Conservation (phyloP, 2,797 vertebrate genomes). For the Sylvia borin region DNA sequence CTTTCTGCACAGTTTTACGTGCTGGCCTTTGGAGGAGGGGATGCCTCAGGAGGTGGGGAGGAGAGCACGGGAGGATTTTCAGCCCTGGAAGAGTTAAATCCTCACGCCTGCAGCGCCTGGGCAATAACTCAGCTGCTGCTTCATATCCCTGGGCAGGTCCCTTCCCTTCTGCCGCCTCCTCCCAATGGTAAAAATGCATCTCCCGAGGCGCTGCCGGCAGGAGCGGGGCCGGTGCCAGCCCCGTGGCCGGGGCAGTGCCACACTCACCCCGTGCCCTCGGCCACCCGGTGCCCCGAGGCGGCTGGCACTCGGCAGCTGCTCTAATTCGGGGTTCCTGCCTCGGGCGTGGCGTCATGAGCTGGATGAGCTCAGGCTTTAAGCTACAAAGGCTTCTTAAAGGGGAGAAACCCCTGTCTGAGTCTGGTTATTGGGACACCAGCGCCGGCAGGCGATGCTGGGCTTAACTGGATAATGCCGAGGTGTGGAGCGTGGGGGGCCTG, state of each 20-base stretch:
- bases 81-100: constrained; percentile 5
- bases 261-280: background rate
- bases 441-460: background rate
- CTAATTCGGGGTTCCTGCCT: background rate
- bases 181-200: accelerated
- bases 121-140: background rate
- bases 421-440: background rate
- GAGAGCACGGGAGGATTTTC: background rate
- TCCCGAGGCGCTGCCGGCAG: background rate
- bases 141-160: background rate
- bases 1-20: accelerated
- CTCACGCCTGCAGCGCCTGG: background rate
- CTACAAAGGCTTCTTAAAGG: background rate
- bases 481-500: accelerated
- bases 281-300: background rate
- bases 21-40: background rate
- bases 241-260: background rate
- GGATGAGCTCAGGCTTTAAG: background rate
- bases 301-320: accelerated
- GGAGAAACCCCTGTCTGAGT: background rate
- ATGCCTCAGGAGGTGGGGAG: background rate
- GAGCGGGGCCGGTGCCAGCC: background rate
- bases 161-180: background rate
- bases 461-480: background rate
- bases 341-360: background rate